Evolutionary conservation across 2,888 invertebrate genomes (phyloP).

Genomic region (Caenorhabditis imperialis): DNA sequence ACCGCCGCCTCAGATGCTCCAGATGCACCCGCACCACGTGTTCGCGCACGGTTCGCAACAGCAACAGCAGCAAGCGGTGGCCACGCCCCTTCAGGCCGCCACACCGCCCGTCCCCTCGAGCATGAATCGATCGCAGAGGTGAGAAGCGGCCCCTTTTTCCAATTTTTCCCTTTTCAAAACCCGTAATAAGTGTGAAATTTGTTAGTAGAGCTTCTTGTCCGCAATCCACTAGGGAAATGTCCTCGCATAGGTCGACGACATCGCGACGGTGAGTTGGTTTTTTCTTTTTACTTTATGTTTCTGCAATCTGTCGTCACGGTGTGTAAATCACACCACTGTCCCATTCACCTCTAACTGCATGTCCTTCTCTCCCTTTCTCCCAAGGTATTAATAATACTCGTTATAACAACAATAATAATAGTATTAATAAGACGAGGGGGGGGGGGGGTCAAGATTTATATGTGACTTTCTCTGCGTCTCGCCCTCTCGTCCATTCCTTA

Average conservation of each 20-base stretch:
- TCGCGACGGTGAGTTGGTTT: conserved; percentile 47
- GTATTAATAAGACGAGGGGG: neutral
- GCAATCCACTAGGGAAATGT: conserved; percentile 54
- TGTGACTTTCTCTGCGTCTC: neutral
- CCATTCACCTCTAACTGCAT: conserved; percentile 9
- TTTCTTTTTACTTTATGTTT: no score
- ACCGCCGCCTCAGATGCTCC: conserved; percentile 39
- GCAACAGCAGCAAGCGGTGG: no score
- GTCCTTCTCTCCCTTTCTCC: conserved; percentile 4
- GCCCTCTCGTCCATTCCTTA: neutral
- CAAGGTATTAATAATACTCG: conserved; percentile 4
- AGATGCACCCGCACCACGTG: conserved; percentile 48
- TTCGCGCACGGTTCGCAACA: conserved; percentile 23
- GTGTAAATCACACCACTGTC: neutral
- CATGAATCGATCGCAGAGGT: conserved; percentile 71
- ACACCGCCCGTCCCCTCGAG: conserved; percentile 61
- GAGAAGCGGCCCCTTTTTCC: conserved; percentile 8
- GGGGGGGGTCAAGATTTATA: neutral
- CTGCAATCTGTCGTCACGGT: neutral
- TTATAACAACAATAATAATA: no score
- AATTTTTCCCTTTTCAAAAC: neutral
- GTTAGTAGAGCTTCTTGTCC: conserved; percentile 54
- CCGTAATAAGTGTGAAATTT: conserved; percentile 25
- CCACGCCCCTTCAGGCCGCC: conserved; percentile 37
- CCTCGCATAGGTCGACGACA: conserved; percentile 54